Evolutionary conservation across 2,113 vertebrate genomes (phyloP).

Genomic region (Melanocharis versteri): DNA sequence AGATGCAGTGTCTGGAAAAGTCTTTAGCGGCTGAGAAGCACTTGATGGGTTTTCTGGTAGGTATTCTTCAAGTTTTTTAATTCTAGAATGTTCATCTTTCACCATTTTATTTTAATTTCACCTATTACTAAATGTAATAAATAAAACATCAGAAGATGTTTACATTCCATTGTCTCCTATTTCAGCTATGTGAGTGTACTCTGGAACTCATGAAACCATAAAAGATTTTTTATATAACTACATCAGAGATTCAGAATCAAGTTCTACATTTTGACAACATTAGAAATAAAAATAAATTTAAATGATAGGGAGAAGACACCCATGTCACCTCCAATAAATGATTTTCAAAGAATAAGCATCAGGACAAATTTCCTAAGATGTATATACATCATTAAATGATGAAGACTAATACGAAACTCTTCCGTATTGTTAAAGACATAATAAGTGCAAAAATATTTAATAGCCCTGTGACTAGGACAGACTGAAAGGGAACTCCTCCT

Average conservation of each 20-base stretch:
- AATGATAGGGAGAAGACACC: background rate
- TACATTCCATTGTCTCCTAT: background rate
- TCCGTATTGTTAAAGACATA: background rate
- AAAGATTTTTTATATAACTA: background rate
- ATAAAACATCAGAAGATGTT: background rate
- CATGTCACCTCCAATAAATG: background rate
- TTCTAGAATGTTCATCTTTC: background rate
- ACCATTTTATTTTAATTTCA: background rate
- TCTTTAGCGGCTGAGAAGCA: background rate
- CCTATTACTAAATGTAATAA: background rate
- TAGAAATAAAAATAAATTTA: background rate
- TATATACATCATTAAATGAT: background rate
- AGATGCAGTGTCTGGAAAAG: background rate
- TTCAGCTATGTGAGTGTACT: background rate
- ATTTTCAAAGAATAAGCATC: background rate
- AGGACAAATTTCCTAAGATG: background rate
- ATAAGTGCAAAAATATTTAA: background rate
- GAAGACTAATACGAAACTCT: background rate
- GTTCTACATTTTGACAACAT: background rate
- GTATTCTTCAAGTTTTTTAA: background rate
- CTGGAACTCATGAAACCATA: background rate
- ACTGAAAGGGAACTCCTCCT: background rate
- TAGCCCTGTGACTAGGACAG: background rate
- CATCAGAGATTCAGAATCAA: background rate
- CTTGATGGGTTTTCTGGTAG: background rate